phyloP scores from a whole-genome alignment of 2,888 invertebrate genomes.

The Ophion slaviceki region DNA sequence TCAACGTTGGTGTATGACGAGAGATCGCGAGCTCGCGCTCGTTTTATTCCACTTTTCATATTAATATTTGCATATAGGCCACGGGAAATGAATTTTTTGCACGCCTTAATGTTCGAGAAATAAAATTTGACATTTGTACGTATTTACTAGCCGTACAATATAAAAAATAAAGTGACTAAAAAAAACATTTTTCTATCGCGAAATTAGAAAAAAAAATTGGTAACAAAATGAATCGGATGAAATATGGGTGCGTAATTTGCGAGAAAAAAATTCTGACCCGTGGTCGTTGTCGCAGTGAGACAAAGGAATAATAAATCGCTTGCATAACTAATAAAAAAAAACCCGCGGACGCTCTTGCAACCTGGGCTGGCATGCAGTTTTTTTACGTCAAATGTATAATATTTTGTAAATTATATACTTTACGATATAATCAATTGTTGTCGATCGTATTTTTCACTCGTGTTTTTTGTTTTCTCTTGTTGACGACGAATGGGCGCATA shows the following conservation, averaged over 20 bases:
- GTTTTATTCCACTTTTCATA: not conserved
- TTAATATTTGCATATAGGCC: not conserved
- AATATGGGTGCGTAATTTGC: not conserved
- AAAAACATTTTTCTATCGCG: not conserved
- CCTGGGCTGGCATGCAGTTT: constrained; percentile 78
- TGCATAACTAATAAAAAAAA: constrained; percentile 75
- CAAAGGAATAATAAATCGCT: constrained; percentile 69
- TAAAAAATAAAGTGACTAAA: not conserved
- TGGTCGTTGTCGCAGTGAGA: constrained; percentile 20
- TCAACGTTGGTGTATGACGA: not conserved
- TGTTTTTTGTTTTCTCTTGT: constrained; percentile 63
- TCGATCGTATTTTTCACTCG: constrained; percentile 82
- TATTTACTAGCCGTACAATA: no score
- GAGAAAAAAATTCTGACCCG: not conserved
- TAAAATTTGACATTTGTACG: not conserved
- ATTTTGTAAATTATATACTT: constrained; percentile 80
- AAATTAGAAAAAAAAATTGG: no score
- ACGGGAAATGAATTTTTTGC: not conserved
- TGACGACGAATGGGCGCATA: constrained; percentile 67
- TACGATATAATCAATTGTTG: constrained; percentile 62
- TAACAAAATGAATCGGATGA: not conserved
- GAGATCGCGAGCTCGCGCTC: constrained; percentile 12
- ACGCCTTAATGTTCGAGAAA: not conserved
- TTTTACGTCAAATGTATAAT: constrained; percentile 74
- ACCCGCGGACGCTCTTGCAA: constrained; percentile 80